These are phyloP conservation scores for Plebejus argus DNA, from an alignment of 2,888 invertebrate genomes.

Conservation along the genomic window DNA sequence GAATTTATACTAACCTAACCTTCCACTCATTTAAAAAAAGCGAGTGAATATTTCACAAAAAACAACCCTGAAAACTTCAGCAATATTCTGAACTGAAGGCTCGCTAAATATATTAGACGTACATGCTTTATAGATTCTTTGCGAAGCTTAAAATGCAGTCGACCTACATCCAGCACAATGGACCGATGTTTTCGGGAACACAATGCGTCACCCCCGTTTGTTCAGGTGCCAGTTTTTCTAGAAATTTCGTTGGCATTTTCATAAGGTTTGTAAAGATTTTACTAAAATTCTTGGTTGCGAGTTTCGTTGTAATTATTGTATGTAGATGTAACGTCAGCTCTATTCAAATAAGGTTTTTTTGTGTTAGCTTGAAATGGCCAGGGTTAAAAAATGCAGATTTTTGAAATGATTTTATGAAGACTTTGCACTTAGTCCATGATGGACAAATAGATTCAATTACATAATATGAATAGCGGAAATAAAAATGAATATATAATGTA, in stretches of 20 bases:
- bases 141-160: constrained; percentile 58
- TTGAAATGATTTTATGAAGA: neutral
- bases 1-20: too few relatives aligned
- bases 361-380: neutral
- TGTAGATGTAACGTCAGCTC: neutral
- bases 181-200: constrained; percentile 63
- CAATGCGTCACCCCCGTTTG: constrained; percentile 61
- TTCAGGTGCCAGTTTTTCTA: constrained; percentile 55
- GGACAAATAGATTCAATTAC: too few relatives aligned
- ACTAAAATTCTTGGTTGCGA: neutral
- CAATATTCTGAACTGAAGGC: neutral
- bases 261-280: constrained; percentile 22
- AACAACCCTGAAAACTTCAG: neutral
- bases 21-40: too few relatives aligned
- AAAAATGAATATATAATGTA: too few relatives aligned
- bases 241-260: constrained; percentile 47
- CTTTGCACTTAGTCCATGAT: too few relatives aligned
- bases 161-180: constrained; percentile 66
- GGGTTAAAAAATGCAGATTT: neutral
- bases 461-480: too few relatives aligned
- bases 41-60: neutral
- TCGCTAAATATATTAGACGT: constrained; percentile 8
- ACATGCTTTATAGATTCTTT: constrained; percentile 16
- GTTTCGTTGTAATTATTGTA: neutral
- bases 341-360: neutral